These are phyloP conservation scores for Zosterops lateralis DNA, from an alignment of 2,113 vertebrate species.

Conservation along the genomic window DNA sequence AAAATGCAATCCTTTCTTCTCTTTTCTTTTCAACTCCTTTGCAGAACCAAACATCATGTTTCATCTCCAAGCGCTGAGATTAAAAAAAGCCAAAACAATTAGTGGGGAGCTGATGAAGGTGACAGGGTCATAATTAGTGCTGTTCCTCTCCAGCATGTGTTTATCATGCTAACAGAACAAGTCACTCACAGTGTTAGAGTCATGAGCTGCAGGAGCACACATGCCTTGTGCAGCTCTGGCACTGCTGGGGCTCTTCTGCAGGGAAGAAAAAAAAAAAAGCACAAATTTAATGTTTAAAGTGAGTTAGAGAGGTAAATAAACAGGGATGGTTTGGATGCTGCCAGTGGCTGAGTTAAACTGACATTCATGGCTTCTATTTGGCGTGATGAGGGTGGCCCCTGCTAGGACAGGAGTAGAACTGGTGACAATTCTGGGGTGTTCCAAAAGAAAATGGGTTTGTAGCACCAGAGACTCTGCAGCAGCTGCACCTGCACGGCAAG, in stretches of 20 bases:
- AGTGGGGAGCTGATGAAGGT: slow-evolving; percentile 74
- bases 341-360: not conserved
- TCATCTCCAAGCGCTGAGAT: slow-evolving; percentile 57
- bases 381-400: not conserved
- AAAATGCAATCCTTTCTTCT: slow-evolving; percentile 59
- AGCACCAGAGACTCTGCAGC: not conserved
- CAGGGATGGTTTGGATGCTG: not conserved
- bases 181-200: slow-evolving; percentile 56
- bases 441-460: not conserved
- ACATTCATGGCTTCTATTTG: not conserved
- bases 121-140: slow-evolving; percentile 78
- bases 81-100: slow-evolving; percentile 66
- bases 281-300: not conserved
- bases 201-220: slow-evolving; percentile 43
- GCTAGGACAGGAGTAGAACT: not conserved
- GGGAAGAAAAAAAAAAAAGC: not conserved
- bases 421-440: not conserved
- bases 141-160: slow-evolving; percentile 62
- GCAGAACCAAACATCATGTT: slow-evolving; percentile 61
- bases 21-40: slow-evolving; percentile 57
- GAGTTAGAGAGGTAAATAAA: not conserved
- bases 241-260: not conserved
- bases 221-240: not conserved
- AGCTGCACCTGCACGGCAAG: not conserved
- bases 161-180: slow-evolving; percentile 54